Evolutionary conservation across 2,113 vertebrate species (phyloP).

Genomic region (Callospermophilus lateralis): DNA sequence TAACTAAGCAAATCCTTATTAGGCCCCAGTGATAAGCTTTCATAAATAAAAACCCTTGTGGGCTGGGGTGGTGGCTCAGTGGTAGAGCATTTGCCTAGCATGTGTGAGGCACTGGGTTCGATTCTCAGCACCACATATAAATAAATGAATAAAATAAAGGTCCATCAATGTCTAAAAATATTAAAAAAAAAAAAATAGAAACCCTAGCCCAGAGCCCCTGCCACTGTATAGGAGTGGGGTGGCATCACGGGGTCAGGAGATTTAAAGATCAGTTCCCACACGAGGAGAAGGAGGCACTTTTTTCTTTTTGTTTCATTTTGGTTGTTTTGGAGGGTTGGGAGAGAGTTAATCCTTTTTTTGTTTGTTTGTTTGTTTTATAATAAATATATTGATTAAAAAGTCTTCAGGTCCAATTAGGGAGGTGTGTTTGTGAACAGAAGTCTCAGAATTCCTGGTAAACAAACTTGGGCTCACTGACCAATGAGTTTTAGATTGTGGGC

Average conservation of each 20-base stretch:
- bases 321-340: no score
- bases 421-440: neutral
- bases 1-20: neutral
- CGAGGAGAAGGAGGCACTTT: neutral
- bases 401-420: neutral
- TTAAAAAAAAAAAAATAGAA: no score
- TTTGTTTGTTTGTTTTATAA: neutral
- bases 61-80: no score
- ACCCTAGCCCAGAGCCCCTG: neutral
- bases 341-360: neutral
- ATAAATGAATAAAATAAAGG: no score
- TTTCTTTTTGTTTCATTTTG: neutral
- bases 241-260: neutral
- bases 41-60: neutral
- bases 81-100: no score
- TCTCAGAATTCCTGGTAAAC: neutral
- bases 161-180: no score
- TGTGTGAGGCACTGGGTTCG: no score
- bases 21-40: neutral
- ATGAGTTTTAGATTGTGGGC: neutral
- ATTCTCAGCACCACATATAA: no score
- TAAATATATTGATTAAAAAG: neutral
- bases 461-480: neutral
- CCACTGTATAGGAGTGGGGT: neutral
- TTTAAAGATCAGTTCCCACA: neutral